A percentile compares a stretch with the other conserved stretches of the same genome.
phyloP scores from a whole-genome alignment of 2,888 invertebrate genomes.

The Lasioglossum lativentre region DNA sequence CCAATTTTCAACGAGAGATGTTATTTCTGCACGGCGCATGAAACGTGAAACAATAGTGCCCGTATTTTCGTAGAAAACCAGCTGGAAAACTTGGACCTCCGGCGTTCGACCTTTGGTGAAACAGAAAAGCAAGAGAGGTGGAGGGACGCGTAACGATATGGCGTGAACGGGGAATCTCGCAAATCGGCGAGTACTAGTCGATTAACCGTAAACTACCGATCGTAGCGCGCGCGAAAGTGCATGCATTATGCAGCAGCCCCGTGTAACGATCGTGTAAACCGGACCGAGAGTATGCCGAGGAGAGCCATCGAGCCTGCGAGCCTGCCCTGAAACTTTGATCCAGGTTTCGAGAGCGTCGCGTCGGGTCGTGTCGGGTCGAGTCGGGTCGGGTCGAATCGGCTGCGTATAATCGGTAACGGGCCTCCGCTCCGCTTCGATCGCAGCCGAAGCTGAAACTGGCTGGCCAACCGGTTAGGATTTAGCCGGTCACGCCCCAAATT shows the following conservation, averaged over 20 bases:
- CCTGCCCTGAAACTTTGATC: conserved; percentile 58
- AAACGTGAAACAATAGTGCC: not conserved
- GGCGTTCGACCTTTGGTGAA: too few relatives aligned
- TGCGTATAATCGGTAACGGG: conserved; percentile 11
- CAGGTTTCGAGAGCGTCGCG: conserved; percentile 26
- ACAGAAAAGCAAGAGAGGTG: not conserved
- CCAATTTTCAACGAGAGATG: not conserved
- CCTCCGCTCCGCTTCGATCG: not conserved
- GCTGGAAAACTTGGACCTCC: not conserved
- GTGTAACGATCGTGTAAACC: conserved; percentile 69
- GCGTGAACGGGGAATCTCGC: conserved; percentile 11
- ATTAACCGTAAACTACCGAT: conserved; percentile 70
- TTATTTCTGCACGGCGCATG: not conserved
- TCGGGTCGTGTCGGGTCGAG: conserved; percentile 4
- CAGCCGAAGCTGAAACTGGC: not conserved
- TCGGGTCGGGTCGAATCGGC: not conserved
- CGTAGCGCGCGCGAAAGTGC: conserved; percentile 57
- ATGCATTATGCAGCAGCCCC: conserved; percentile 66
- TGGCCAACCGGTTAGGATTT: not conserved
- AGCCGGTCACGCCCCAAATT: not conserved
- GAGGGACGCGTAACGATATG: not conserved
- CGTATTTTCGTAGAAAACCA: not conserved
- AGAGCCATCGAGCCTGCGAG: conserved; percentile 17
- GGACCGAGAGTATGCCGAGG: conserved; percentile 41
- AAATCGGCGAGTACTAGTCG: conserved; percentile 47